Evolutionary conservation across 2,797 vertebrate genomes (phyloP).

Genomic region (Syngnathus acus): DNA sequence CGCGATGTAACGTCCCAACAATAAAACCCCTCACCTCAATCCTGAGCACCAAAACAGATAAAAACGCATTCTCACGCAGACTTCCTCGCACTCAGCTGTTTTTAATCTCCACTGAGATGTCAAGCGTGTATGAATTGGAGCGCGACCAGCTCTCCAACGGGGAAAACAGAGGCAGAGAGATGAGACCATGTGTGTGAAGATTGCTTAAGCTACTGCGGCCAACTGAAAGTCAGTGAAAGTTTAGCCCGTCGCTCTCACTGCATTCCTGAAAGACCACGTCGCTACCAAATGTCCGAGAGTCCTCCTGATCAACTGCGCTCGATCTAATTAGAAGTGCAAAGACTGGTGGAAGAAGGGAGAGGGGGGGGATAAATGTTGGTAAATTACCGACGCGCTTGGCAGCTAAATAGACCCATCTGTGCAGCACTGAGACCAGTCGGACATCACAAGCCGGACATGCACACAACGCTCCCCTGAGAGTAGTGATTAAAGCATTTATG

Average conservation of each 20-base stretch:
- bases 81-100: slow-evolving; percentile 37
- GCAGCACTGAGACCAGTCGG: slow-evolving; percentile 59
- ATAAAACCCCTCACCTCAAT: slow-evolving; percentile 41
- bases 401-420: slow-evolving; percentile 72
- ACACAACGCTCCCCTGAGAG: slow-evolving; percentile 46
- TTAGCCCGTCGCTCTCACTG: slow-evolving; percentile 7
- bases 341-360: not conserved
- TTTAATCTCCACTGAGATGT: slow-evolving; percentile 38
- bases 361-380: slow-evolving; percentile 44
- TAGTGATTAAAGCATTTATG: slow-evolving; percentile 70
- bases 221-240: slow-evolving; percentile 28
- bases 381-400: slow-evolving; percentile 64
- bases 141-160: slow-evolving; percentile 23
- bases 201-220: slow-evolving; percentile 19
- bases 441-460: slow-evolving; percentile 58
- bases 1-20: slow-evolving; percentile 48
- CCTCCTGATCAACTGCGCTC: slow-evolving; percentile 20
- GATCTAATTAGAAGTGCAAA: slow-evolving; percentile 46
- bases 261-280: slow-evolving; percentile 13
- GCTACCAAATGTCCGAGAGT: slow-evolving; percentile 7
- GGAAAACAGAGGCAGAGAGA: not conserved
- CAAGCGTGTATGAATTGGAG: slow-evolving; percentile 34
- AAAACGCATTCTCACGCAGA: slow-evolving; percentile 28
- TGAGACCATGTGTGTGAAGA: not conserved
- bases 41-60: slow-evolving; percentile 47